Evolutionary conservation across 2,888 invertebrate genomes (phyloP), one percentile per base, ranked within the genome.

Genomic region (Polydesmus complanatus): DNA sequence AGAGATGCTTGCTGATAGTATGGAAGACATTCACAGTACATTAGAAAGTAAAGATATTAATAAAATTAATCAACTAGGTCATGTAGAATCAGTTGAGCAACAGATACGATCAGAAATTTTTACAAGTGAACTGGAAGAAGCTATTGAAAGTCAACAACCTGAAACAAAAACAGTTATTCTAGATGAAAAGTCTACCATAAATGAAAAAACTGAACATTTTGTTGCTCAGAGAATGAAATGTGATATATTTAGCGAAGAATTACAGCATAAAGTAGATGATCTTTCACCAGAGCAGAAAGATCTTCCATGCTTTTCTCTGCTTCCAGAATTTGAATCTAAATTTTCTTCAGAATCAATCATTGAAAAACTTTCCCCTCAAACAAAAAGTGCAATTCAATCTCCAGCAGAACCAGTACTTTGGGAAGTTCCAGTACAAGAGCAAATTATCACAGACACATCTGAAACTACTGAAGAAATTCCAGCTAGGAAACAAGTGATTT

Each of bases 51-150:
- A 48, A 23, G 27, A 48, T 19, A 53, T 50, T 21, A 27, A 54
- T 48, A 37, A 58, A 26, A 58, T 58, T 25, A 27, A 62, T 59
- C 60, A 48, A 21, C 58, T 59, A 58, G 62, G 60, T 47, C 62
- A 63, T 19, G 62, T 61, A 51, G 64, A 66, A 59, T 58, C 63
- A 37, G 63, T 67, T 47, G 66, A 60, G 55, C 62, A 65, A 54
- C 68, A 68, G n/a, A 67, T 68, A 49, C 61, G 65, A 52, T 65
- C 63, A 27, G 67, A 67, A 61, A 68, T 68, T 48, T 64, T 68
- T 56, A 62, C 64, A 26, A 64, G 65, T 59, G 67, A 66, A 55
- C 60, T 68, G 25, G 66, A 67, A 27, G 66, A 67, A 60, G 66
- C 64, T 27, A 65, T 68, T 51, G 66, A 67, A 52, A 65, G 63